A percentile compares a stretch with the other conserved stretches of the same genome.
These are phyloP conservation scores for Melipona beecheii DNA, from an alignment of 2,888 invertebrate species.

Conservation along the genomic window DNA sequence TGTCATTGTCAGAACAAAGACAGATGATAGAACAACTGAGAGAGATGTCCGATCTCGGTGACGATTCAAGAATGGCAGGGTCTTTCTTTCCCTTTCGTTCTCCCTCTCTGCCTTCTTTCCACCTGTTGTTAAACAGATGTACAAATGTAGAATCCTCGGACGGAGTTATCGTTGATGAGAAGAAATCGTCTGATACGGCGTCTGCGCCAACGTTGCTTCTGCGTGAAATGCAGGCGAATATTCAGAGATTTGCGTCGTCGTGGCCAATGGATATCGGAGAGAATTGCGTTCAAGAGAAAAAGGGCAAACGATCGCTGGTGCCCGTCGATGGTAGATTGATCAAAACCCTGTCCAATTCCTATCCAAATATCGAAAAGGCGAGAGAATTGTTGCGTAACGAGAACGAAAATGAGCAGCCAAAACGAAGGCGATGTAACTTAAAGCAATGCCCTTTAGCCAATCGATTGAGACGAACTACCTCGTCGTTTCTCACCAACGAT, in stretches of 20 bases:
- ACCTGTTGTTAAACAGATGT: neutral
- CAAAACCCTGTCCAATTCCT: constrained; percentile 11
- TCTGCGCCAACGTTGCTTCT: neutral
- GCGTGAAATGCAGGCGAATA: neutral
- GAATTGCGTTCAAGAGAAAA: neutral
- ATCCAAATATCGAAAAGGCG: constrained; percentile 8
- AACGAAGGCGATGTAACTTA: neutral
- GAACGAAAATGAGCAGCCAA: neutral
- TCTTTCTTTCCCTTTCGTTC: constrained; percentile 16
- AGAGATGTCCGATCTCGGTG: constrained; percentile 80
- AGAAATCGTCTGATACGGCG: neutral
- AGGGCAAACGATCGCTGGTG: constrained; percentile 58
- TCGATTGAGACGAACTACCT: neutral
- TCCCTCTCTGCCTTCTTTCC: neutral
- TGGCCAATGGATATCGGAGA: neutral
- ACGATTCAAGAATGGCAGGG: constrained; percentile 60
- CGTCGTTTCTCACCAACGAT: neutral
- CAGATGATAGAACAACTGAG: constrained; percentile 80
- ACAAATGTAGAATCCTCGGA: neutral
- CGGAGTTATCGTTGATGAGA: neutral
- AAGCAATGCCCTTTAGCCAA: neutral
- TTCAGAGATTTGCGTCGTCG: neutral
- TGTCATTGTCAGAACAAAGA: constrained; percentile 78
- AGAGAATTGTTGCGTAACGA: too few species aligned
- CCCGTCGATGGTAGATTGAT: constrained; percentile 17